Base-by-base conservation (phyloP, 2,888 invertebrate genomes). In the Gasteruption jaculator region DNA sequence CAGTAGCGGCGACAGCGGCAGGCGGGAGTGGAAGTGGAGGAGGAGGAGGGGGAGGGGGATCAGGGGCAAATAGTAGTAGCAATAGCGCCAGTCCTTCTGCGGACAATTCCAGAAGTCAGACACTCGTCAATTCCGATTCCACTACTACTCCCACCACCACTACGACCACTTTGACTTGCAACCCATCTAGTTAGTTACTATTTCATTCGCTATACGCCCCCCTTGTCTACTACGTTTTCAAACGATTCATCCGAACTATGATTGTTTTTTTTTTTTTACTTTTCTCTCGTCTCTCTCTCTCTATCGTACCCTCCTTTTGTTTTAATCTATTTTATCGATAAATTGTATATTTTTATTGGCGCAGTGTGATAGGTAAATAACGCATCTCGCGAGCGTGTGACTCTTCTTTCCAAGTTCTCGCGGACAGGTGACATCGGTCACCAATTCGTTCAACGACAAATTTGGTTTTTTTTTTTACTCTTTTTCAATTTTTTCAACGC, bases 171-270 rank as follows among this genome's bases (percentile, higher is more conserved):
- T 43, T 43, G 7, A 38, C 52, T 10, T 58, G 61, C 49, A 65
- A 62, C 45, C 55, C 57, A 11, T 52, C 57, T 31, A 65, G 65
- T 55, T 65, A 65, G 65, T 62, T 57, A 43, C 16, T 6, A 25
- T 33, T 41, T 27, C 14, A 12, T 33, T 24, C n/a, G 31, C 14
- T 11, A 20, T 33, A 12, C 21, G 20, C 24, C 6, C 24, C n/a
- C n/a, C 11, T 31, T 14, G n/a, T 27, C n/a, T 18, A 18, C 8
- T 6, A 15, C 31, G 31, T 16, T 16, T 14, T 7, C 31, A 5
- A 31, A 18, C 33, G 18, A 6, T 3, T 6, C 16, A 31, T 16
- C 3, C 27, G 7, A 24, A 35, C 8, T 36, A 21, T n/a, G n/a
- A n/a, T n/a, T n/a, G n/a, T n/a, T n/a, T n/a, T n/a, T n/a, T n/a